Evolutionary conservation across 2,113 vertebrate genomes (phyloP), one percentile per base, ranked within the genome.

Genomic region (Amblyopsis rosae): DNA sequence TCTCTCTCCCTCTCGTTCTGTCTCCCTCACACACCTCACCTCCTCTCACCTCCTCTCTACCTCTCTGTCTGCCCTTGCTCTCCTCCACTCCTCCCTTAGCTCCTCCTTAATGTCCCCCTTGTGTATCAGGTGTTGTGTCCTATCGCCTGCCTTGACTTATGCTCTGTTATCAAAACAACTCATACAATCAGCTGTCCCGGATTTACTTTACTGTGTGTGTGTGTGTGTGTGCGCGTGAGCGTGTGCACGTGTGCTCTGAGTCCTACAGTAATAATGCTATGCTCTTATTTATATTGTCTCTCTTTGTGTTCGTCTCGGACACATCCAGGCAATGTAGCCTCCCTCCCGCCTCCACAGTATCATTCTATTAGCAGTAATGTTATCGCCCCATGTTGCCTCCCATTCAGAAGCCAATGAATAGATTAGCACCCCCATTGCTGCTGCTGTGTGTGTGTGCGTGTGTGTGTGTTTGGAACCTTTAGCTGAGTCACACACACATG

Each of bases 181-280:
- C 67, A 90, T 89, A 90, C 85, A 87, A 78, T 91, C 81, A 87
- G 77, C 82, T 77, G 76, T 77, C 80, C 69, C 80, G 85, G 84
- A 90, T 87, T 80, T 73, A 67, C 87, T 92, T 83, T 77, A 63
- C 6, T 6, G 55, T 50, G 75, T 49, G 46, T 51, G 62, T 53
- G 62, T 65, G 49, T 54, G 49, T n/a, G 62, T 65, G 26, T 50
- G 10, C 67, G 41, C 48, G 11, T 62, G 45, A 62, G 32, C 46
- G 70, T 58, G 33, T 65, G 35, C 47, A 58, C 57, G 45, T 65
- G 62, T 53, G 6, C 19, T 51, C 59, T 50, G 3, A n/a, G 53
- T 63, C 65, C 68, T 80, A n/a, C n/a, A n/a, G n/a, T n/a, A 73
- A 79, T 73, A 33, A 73, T 55, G 66, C 79, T 55, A 66, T 49